Percentiles rank a stretch among this genome's conserved stretches.
These are phyloP conservation scores for Nerophis ophidion DNA, from an alignment of 2,113 vertebrate species.

Conservation along the genomic window DNA sequence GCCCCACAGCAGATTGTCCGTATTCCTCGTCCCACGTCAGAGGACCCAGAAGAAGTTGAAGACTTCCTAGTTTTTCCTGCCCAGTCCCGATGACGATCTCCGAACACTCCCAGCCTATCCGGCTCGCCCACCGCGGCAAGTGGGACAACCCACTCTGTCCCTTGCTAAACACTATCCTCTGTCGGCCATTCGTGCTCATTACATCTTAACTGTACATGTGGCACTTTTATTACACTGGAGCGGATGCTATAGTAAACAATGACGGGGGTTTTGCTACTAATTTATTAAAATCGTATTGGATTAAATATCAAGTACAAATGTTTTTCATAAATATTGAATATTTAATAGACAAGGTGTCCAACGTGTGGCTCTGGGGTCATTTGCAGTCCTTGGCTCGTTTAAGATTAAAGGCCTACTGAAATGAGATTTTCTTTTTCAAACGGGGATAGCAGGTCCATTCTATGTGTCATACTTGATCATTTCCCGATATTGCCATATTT, in stretches of 20 bases:
- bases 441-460: too few species aligned
- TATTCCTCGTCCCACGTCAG: constrained; percentile 31
- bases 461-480: too few species aligned
- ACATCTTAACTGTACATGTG: constrained; percentile 37
- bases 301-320: too few species aligned
- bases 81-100: constrained; percentile 42
- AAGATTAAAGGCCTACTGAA: too few species aligned
- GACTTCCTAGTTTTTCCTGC: constrained; percentile 15
- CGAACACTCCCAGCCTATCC: constrained; percentile 73
- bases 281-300: too few species aligned
- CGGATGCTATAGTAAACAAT: neutral
- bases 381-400: too few species aligned
- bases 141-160: constrained; percentile 11
- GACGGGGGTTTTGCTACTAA: too few species aligned
- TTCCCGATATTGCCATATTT: too few species aligned
- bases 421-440: too few species aligned
- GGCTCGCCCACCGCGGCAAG: constrained; percentile 64
- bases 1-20: constrained; percentile 25
- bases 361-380: too few species aligned
- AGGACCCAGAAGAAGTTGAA: constrained; percentile 8
- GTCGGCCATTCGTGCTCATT: constrained; percentile 34
- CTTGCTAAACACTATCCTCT: constrained; percentile 54
- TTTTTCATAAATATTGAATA: too few species aligned
- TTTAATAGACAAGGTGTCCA: too few species aligned
- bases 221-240: constrained; percentile 5